Evolutionary conservation across 2,113 vertebrate species (phyloP), one percentile per base, ranked within the genome.

Genomic region (Arvicanthis niloticus): DNA sequence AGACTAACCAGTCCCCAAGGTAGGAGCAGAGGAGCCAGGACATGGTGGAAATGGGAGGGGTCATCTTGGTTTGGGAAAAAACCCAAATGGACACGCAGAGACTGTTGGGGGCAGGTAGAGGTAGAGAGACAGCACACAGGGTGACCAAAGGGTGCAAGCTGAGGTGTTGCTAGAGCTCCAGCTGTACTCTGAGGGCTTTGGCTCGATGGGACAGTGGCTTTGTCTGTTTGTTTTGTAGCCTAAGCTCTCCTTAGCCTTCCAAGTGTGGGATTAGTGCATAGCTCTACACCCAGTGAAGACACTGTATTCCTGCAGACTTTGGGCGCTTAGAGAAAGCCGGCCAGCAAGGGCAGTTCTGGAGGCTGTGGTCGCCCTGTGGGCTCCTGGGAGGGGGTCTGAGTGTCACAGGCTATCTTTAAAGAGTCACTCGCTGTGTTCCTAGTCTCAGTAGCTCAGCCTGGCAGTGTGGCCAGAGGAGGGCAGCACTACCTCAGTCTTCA

Each of bases 391-490:
- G 40, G 91, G 62, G 60, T 42, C 91, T 67, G 72, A 65, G 1
- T 34, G 67, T 84, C 81, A 60, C 42, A 37, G 3, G 45, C 40
- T 48, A 53, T 84, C 60, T 53, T 87, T 68, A 73, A 67, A 91
- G 68, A 67, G 53, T 70, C 24, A 2, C 45, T 62, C 5, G 12
- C 45, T 34, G 0, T 3, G 17, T 53, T 24, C 8, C 40, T 31
- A 31, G 24, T 13, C 45, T 75, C 22, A 6, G 12, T 56, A 6
- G 34, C 22, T 51, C 17, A 51, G 58, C n/a, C 56, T 19, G 29
- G 45, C 1, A 0, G 37, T 17, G 10, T 15, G 34, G 89, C 91
- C 97, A 92, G 95, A 29, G 94, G 95, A 51, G 97, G 96, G 91
- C 94, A 91, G 96, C 29, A n/a, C 42, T 37, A 56, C 60, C 17